Evolutionary conservation across 1,140 invertebrate genomes (phyloP).

Genomic region (Papilio helenus): DNA sequence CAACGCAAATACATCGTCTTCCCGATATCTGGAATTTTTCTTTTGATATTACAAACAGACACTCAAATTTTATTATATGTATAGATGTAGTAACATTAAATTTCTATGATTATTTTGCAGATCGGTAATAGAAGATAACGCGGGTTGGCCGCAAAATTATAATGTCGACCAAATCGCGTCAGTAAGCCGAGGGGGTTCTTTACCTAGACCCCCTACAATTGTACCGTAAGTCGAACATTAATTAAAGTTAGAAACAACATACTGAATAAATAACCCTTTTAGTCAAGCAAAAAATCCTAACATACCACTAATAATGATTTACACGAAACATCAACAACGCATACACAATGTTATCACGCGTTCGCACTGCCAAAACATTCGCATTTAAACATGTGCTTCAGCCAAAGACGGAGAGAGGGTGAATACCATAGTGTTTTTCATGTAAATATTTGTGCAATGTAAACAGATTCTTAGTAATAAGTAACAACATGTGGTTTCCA

Average conservation of each 20-base stretch:
- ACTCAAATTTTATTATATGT: neutral
- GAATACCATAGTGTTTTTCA: neutral
- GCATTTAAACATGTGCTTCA: neutral
- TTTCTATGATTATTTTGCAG: slow-evolving; percentile 57
- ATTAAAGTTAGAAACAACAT: neutral
- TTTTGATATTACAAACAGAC: neutral
- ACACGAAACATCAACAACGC: neutral
- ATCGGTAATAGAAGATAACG: slow-evolving; percentile 82
- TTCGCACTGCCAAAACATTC: neutral
- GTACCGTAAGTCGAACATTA: slow-evolving; percentile 69
- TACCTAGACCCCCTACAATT: slow-evolving; percentile 75
- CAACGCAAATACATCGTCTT: too few relatives aligned
- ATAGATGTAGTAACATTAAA: slow-evolving; percentile 25
- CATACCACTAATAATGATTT: neutral
- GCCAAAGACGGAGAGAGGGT: too few relatives aligned
- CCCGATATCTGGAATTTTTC: too few relatives aligned
- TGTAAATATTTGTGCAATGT: neutral
- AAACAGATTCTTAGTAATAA: neutral
- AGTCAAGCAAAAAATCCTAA: neutral
- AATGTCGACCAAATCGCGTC: slow-evolving; percentile 79
- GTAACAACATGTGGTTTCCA: slow-evolving; percentile 55
- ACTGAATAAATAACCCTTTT: neutral
- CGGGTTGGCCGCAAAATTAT: slow-evolving; percentile 79
- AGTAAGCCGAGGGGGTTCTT: slow-evolving; percentile 73
- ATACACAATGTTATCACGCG: neutral